Conservation (phyloP, 2,113 vertebrate genomes). For the Phalacrocorax aristotelis region DNA sequence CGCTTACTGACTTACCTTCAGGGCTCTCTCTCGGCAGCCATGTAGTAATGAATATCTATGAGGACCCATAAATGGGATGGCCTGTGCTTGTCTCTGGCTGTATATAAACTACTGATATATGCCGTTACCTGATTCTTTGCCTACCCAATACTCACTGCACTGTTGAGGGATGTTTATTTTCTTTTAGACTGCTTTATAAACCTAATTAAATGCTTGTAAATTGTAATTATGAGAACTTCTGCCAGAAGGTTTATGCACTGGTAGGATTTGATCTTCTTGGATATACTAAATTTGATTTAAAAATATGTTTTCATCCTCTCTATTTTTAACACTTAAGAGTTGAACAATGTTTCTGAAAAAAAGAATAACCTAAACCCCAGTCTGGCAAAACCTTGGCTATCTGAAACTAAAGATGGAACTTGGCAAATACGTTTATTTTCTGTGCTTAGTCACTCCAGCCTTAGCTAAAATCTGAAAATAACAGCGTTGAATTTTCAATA, state of each 20-base stretch:
- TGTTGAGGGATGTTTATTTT: background rate
- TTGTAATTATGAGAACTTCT: background rate
- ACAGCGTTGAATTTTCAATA: background rate
- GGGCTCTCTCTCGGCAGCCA: background rate
- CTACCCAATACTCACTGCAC: background rate
- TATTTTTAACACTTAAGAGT: background rate
- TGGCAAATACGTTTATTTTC: background rate
- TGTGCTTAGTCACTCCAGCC: background rate
- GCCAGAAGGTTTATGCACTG: background rate
- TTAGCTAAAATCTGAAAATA: background rate
- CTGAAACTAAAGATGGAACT: background rate
- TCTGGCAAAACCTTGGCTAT: background rate
- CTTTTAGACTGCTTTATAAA: background rate
- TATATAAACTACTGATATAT: background rate
- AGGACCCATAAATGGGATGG: background rate
- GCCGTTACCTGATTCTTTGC: background rate
- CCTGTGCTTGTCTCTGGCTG: background rate
- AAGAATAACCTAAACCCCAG: background rate
- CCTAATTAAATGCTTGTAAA: background rate
- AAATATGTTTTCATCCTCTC: background rate
- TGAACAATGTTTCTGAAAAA: background rate
- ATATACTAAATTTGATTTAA: background rate
- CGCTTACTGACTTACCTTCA: background rate
- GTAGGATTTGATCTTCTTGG: background rate
- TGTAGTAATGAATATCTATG: background rate